Conservation (phyloP, 2,888 invertebrate species). For the Phortica okadai region DNA sequence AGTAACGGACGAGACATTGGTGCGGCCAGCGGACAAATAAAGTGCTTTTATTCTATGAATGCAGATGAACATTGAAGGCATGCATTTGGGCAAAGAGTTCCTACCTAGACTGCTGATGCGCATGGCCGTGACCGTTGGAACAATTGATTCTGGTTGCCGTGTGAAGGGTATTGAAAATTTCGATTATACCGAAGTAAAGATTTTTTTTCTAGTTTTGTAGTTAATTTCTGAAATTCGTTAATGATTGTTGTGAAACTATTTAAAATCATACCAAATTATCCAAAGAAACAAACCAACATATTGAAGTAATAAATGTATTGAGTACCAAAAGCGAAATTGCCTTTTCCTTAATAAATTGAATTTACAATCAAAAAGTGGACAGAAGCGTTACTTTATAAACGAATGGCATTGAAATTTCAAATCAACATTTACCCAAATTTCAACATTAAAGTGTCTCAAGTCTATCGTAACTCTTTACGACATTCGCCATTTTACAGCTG, state of each 20-base stretch:
- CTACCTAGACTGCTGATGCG: background rate
- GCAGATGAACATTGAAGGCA: background rate
- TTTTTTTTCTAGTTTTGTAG: constrained; percentile 52
- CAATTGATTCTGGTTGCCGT: background rate
- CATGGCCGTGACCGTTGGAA: background rate
- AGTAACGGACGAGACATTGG: too few species aligned
- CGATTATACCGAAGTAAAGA: background rate
- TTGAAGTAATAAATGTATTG: constrained; percentile 23
- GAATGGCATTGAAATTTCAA: too few species aligned
- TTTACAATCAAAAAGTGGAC: too few species aligned
- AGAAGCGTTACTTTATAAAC: too few species aligned
- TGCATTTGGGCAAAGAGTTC: background rate
- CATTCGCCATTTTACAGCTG: too few species aligned
- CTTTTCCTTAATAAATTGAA: background rate
- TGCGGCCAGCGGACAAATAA: too few species aligned
- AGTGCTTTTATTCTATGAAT: too few species aligned
- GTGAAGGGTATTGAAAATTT: background rate
- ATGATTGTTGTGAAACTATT: constrained; percentile 69
- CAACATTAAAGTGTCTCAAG: too few species aligned
- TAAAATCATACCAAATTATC: background rate
- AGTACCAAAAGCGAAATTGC: background rate
- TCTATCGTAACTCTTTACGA: too few species aligned
- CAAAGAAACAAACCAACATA: background rate
- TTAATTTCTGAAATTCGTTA: constrained; percentile 70
- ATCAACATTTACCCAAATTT: too few species aligned